These are phyloP conservation scores for Blastobasis adustella DNA, from an alignment of 2,888 invertebrate genomes.

Conservation along the genomic window DNA sequence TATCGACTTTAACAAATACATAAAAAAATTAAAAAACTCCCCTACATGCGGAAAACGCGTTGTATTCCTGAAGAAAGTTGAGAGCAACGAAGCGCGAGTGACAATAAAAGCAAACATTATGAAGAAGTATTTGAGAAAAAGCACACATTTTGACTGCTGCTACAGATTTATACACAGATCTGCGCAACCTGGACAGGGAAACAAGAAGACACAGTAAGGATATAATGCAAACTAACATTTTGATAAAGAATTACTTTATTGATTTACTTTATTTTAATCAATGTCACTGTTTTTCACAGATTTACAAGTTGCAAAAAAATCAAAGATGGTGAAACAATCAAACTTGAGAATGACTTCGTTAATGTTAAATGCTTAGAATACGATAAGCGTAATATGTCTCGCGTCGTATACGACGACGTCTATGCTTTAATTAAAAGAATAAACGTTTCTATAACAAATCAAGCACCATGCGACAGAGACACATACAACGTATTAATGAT, in stretches of 20 bases:
- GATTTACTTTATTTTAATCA: background rate
- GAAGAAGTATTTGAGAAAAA: conserved; percentile 31
- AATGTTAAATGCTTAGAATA: conserved; percentile 47
- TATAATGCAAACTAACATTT: background rate
- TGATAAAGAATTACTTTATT: no score
- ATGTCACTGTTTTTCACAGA: conserved; percentile 28
- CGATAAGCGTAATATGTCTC: conserved; percentile 30
- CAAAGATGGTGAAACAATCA: conserved; percentile 29
- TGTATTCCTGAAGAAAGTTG: conserved; percentile 41
- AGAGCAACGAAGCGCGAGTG: conserved; percentile 30
- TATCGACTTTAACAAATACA: conserved; percentile 29
- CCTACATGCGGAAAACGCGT: conserved; percentile 43
- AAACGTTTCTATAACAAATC: conserved; percentile 30
- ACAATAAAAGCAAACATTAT: conserved; percentile 34
- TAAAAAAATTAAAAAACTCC: conserved; percentile 16
- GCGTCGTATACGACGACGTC: conserved; percentile 48
- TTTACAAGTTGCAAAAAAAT: conserved; percentile 41
- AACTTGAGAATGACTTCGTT: conserved; percentile 46
- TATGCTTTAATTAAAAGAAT: conserved; percentile 63
- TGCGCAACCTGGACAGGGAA: conserved; percentile 14
- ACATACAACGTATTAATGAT: conserved; percentile 80
- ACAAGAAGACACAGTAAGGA: conserved; percentile 24
- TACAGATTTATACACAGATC: conserved; percentile 35
- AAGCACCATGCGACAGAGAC: conserved; percentile 28
- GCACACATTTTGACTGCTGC: conserved; percentile 40